Percentiles rank a stretch among this genome's conserved stretches.
phyloP scores from a whole-genome alignment of 1,140 invertebrate species.

The Listronotus oregonensis region DNA sequence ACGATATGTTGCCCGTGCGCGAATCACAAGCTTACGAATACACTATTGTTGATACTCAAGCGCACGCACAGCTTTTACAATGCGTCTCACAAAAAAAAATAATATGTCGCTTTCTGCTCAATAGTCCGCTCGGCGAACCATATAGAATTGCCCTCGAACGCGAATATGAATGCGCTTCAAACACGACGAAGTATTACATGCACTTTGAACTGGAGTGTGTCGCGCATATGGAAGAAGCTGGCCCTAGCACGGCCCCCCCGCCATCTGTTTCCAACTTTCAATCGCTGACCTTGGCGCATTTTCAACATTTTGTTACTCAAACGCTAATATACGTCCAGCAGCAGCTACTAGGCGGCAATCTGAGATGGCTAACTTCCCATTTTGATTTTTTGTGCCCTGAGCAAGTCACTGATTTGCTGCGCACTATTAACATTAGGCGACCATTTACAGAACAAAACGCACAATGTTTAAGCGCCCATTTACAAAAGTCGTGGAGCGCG shows the following conservation, averaged over 20 bases:
- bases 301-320: slow-evolving; percentile 1
- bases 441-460: no score
- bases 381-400: no score
- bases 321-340: neutral
- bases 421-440: no score
- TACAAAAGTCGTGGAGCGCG: no score
- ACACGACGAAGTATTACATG: slow-evolving; percentile 3
- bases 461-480: no score
- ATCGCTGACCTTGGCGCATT: slow-evolving; percentile 1
- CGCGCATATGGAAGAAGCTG: neutral
- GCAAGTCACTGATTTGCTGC: no score
- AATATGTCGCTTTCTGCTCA: no score
- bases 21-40: no score
- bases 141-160: neutral
- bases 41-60: no score
- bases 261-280: slow-evolving; percentile 1
- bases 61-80: no score
- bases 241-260: slow-evolving; percentile 1
- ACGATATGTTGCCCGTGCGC: no score
- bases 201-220: neutral
- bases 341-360: neutral
- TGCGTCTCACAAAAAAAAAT: no score
- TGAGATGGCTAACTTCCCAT: neutral
- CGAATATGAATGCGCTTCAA: neutral
- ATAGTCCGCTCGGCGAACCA: neutral